Conservation (phyloP, 2,113 vertebrate species). For the Crotophaga sulcirostris region DNA sequence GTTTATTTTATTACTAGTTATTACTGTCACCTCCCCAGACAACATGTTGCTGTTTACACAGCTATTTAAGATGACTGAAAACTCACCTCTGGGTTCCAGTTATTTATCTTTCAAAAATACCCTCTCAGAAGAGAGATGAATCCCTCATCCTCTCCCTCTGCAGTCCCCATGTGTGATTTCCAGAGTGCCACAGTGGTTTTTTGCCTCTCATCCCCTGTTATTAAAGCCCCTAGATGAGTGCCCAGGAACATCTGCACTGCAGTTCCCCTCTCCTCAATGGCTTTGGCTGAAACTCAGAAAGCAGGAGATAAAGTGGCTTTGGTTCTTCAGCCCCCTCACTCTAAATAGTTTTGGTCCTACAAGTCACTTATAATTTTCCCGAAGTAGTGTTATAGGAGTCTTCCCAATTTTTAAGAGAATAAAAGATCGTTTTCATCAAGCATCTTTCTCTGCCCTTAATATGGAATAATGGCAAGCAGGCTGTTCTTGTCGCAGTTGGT, state of each 20-base stretch:
- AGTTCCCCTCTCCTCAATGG: not conserved
- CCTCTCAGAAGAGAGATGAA: not conserved
- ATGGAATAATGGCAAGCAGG: not conserved
- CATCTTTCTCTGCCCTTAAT: not conserved
- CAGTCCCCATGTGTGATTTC: not conserved
- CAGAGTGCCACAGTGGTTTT: not conserved
- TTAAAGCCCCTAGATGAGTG: not conserved
- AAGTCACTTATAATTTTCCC: not conserved
- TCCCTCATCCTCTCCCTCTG: not conserved
- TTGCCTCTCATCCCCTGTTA: not conserved
- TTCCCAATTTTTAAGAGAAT: not conserved
- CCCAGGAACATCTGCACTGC: not conserved
- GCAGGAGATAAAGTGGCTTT: not conserved
- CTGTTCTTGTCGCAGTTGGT: fast-evolving
- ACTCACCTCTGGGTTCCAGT: not conserved
- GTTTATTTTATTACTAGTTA: not conserved
- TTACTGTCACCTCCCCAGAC: not conserved
- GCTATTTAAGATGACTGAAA: not conserved
- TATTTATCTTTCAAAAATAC: not conserved
- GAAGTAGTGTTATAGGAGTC: not conserved
- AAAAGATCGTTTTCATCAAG: not conserved
- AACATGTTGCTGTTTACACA: not conserved
- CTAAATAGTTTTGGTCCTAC: not conserved
- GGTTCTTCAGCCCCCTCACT: not conserved
- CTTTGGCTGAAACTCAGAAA: not conserved